These are phyloP conservation scores for Phaethornis superciliosus DNA, from an alignment of 2,113 vertebrate genomes.

Conservation along the genomic window DNA sequence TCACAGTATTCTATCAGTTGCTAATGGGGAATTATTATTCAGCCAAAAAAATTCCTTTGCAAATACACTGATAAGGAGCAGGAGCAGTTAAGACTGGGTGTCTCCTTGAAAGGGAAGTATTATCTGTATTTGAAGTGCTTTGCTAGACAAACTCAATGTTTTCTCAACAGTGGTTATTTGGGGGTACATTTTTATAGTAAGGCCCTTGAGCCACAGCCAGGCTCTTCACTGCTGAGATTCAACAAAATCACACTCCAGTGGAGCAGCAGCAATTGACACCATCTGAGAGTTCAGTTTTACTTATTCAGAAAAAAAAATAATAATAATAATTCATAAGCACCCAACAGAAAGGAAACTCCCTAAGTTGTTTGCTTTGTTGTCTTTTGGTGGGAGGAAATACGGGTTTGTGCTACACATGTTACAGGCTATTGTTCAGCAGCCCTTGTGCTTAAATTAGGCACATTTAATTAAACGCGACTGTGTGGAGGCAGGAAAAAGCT, in stretches of 20 bases:
- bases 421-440: conserved; percentile 66
- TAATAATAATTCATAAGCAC: background rate
- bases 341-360: conserved; percentile 17
- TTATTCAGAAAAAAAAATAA: background rate
- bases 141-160: background rate
- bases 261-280: background rate
- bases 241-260: background rate
- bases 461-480: conserved; percentile 74
- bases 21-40: background rate
- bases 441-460: conserved; percentile 72
- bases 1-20: background rate
- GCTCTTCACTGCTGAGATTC: background rate
- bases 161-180: background rate
- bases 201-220: background rate
- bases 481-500: conserved; percentile 72
- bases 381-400: conserved; percentile 2
- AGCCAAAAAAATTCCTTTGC: background rate
- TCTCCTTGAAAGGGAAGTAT: background rate
- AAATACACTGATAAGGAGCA: background rate
- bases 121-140: background rate
- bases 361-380: conserved; percentile 30
- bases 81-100: fast-evolving
- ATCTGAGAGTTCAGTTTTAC: background rate
- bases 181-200: background rate
- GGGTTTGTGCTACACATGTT: conserved; percentile 44